Evolutionary conservation across 1,140 invertebrate species (phyloP).

Genomic region (Drosophila littoralis): DNA sequence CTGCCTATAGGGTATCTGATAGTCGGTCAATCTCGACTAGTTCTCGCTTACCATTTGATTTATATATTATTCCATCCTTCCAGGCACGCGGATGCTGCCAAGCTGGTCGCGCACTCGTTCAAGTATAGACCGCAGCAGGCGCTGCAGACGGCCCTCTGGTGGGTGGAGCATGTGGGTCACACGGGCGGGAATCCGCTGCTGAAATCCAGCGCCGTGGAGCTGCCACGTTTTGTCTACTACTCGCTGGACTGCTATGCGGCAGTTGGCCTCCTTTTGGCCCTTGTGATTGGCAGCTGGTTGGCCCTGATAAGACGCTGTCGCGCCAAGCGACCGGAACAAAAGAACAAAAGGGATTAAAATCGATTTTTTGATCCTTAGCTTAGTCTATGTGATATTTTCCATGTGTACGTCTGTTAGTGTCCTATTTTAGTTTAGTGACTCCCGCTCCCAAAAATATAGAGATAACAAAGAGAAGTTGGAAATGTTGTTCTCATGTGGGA

Average conservation of each 20-base stretch:
- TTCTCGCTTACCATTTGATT: not conserved
- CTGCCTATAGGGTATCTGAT: not conserved
- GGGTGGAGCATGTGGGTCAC: slow-evolving; percentile 85
- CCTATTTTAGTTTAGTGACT: slow-evolving; percentile 35
- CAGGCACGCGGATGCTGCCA: slow-evolving; percentile 71
- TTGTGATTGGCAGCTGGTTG: slow-evolving; percentile 63
- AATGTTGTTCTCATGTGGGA: not conserved
- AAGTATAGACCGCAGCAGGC: slow-evolving; percentile 71
- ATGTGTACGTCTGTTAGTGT: slow-evolving; percentile 50
- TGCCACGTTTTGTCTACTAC: slow-evolving; percentile 75
- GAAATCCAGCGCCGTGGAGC: slow-evolving; percentile 70
- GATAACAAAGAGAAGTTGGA: not conserved
- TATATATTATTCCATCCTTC: not conserved
- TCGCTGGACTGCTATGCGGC: slow-evolving; percentile 70
- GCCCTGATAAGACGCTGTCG: slow-evolving; percentile 42
- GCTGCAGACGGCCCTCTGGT: slow-evolving; percentile 83
- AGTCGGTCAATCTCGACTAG: not conserved
- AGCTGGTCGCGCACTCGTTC: slow-evolving; percentile 72
- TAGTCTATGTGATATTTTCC: slow-evolving; percentile 76
- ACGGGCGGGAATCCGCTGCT: slow-evolving; percentile 84
- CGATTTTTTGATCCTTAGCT: not conserved
- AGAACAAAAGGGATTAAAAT: slow-evolving; percentile 41
- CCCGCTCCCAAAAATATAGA: slow-evolving; percentile 11
- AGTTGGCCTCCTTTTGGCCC: slow-evolving; percentile 31
- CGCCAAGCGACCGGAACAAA: slow-evolving; percentile 14